Base-by-base conservation (phyloP, 1,140 invertebrate species). In the Penaeus chinensis region DNA sequence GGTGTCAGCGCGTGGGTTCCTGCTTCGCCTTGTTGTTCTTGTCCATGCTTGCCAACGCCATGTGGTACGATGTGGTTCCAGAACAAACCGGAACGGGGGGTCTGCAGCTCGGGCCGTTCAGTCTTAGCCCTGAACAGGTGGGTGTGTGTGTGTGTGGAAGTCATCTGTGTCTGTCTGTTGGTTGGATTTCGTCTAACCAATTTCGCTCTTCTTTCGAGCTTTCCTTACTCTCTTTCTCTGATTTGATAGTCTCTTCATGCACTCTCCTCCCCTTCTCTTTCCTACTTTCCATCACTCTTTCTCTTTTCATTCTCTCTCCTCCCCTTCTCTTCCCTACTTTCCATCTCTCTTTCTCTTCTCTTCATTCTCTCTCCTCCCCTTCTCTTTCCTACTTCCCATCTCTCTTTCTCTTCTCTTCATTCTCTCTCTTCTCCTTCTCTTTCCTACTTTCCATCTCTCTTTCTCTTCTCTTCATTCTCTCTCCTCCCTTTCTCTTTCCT, bases 1-100 rank as follows among this genome's bases (percentile, higher is more conserved):
- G 93, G 76, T 89, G 91, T 27, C 93, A 94, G 91, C 90, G 94
- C 32, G 92, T 94, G 18, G 93, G 93, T 10, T 93, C 93, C 77
- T 94, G 93, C 89, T 92, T 94, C 77, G 92, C 93, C 78, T 91
- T 94, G 42, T 91, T 94, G 7, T 94, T 92, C 85, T 89, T 94
- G 0, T 92, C 92, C 24, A 94, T 94, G 94, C 85, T 94, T 86
- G 92, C 93, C 20, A 94, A 94, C 90, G 93, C 93, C 47, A 93
- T 94, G 92, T 94, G 93, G 91, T 94, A 94, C 82, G 89, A 91
- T 83, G 86, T 89, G 77, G 91, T 91, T 42, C 87, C 90, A 0
- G 82, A 90, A 47, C 24, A 89, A n/a, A 78, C 82, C 22, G 71
- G 79, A 2, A 76, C 37, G 19, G 65, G 79, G 1, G 77, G 87